Conservation (phyloP, 1,140 invertebrate species). For the Goniozus legneri region DNA sequence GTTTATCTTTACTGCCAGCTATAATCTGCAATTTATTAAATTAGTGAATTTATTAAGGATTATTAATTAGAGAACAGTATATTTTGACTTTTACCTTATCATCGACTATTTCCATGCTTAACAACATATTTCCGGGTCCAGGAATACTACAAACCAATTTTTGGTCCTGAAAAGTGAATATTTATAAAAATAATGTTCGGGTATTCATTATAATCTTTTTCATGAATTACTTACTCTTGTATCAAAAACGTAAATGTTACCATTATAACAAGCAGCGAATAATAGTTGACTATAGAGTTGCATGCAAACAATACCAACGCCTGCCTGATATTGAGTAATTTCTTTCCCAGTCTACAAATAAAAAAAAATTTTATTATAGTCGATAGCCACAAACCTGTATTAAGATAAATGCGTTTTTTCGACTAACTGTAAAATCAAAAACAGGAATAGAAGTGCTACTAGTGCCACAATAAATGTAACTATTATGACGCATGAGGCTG, state of each 20-base stretch:
- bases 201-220: no score
- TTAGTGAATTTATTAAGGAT: not conserved
- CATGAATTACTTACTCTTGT: slow-evolving; percentile 36
- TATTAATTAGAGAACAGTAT: slow-evolving; percentile 4
- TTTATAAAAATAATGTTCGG: no score
- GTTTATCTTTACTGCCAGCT: slow-evolving; percentile 62
- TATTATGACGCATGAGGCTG: slow-evolving; percentile 61
- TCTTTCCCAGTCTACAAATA: slow-evolving; percentile 58
- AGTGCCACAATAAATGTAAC: slow-evolving; percentile 66
- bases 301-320: slow-evolving; percentile 66
- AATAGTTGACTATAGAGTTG: slow-evolving; percentile 57
- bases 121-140: slow-evolving; percentile 63
- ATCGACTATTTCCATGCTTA: slow-evolving; percentile 61
- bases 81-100: slow-evolving; percentile 55
- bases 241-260: slow-evolving; percentile 67
- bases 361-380: slow-evolving; percentile 7
- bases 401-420: slow-evolving; percentile 6
- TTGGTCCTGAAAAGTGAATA: slow-evolving; percentile 39
- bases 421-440: slow-evolving; percentile 64
- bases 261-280: slow-evolving; percentile 68
- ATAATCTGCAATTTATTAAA: slow-evolving; percentile 54
- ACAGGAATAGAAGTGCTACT: slow-evolving; percentile 64
- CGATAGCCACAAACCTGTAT: not conserved
- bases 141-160: slow-evolving; percentile 58
- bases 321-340: slow-evolving; percentile 56